These are phyloP conservation scores for Anastrepha obliqua DNA, from an alignment of 1,140 invertebrate species.

Conservation along the genomic window DNA sequence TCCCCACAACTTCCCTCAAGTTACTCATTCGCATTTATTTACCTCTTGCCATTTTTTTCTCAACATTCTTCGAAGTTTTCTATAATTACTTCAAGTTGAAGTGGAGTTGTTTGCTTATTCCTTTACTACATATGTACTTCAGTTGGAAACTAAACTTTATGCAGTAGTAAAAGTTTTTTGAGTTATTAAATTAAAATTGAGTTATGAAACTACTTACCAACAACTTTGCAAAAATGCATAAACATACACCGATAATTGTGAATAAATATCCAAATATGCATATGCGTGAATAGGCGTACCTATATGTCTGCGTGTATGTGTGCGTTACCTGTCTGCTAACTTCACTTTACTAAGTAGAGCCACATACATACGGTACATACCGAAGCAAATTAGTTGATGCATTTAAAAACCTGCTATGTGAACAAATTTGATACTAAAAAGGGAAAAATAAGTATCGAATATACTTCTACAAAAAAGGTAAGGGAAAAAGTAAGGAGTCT, in stretches of 20 bases:
- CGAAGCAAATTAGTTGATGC: no score
- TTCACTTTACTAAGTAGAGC: not conserved
- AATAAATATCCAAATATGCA: not conserved
- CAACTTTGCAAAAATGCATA: not conserved
- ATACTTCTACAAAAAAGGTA: no score
- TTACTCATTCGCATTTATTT: not conserved
- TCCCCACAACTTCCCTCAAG: not conserved
- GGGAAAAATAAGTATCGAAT: no score
- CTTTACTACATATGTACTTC: not conserved
- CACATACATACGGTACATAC: no score
- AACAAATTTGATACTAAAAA: no score
- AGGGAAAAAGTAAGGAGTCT: no score
- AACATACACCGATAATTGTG: slow-evolving; percentile 23
- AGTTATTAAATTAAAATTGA: slow-evolving; percentile 53
- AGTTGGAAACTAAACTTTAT: slow-evolving; percentile 50
- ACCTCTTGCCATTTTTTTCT: not conserved
- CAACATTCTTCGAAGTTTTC: slow-evolving; percentile 38
- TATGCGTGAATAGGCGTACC: not conserved
- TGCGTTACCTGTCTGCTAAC: not conserved
- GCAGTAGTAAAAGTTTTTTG: slow-evolving; percentile 11
- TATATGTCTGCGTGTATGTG: not conserved
- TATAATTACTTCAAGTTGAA: slow-evolving; percentile 42
- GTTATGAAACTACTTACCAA: slow-evolving; percentile 38
- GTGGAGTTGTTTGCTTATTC: slow-evolving; percentile 38
- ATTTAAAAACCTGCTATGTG: no score